A percentile compares a stretch with the other conserved stretches of the same genome.
Conservation (phyloP, 2,113 vertebrate species). For the Oreochromis spilurus region DNA sequence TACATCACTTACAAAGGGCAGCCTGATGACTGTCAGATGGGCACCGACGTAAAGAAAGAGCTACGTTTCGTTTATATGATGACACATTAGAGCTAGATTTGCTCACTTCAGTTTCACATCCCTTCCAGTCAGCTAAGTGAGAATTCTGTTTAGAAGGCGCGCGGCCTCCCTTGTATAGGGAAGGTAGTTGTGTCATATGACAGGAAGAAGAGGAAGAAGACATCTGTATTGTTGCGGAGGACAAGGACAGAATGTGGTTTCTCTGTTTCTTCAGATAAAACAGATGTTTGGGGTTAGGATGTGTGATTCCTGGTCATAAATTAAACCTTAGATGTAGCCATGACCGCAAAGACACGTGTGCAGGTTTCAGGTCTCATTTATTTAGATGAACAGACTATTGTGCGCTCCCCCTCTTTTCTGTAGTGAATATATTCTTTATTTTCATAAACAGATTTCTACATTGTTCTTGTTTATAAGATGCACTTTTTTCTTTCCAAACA, state of each 20-base stretch:
- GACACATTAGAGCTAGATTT: background rate
- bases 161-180: background rate
- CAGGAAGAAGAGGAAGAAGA: constrained; percentile 56
- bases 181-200: background rate
- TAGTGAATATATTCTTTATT: constrained; percentile 59
- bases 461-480: constrained; percentile 12
- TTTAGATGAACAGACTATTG: background rate
- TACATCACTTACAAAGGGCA: background rate
- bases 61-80: background rate
- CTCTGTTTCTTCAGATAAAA: constrained; percentile 64
- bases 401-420: background rate
- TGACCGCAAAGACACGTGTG: background rate
- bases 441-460: constrained; percentile 34
- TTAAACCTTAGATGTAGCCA: constrained; percentile 2
- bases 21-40: too few species aligned
- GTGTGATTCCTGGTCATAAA: constrained; percentile 34
- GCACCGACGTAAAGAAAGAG: background rate
- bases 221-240: constrained; percentile 11
- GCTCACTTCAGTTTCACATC: background rate
- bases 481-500: background rate
- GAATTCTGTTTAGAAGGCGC: background rate
- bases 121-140: background rate
- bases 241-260: constrained; percentile 44
- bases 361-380: background rate
- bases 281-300: background rate